phyloP scores from a whole-genome alignment of 1,140 invertebrate species.

The Aphidius ervi region DNA sequence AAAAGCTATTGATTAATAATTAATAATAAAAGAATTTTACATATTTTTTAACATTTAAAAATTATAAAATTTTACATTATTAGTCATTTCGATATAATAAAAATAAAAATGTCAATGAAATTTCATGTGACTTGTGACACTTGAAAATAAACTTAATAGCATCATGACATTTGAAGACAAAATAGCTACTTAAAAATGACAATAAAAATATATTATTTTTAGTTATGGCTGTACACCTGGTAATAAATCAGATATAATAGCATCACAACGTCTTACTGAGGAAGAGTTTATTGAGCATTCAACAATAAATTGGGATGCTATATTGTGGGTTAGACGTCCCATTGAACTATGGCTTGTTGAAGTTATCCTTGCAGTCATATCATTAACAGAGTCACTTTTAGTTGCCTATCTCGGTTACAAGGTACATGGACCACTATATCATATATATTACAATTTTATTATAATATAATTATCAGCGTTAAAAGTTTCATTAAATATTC shows the following conservation, averaged over 20 bases:
- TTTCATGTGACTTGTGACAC: too few species aligned
- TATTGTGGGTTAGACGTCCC: constrained; percentile 87
- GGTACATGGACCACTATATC: constrained; percentile 58
- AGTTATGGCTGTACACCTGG: constrained; percentile 77
- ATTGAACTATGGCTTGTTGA: constrained; percentile 85
- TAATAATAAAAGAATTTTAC: too few species aligned
- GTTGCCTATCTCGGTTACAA: constrained; percentile 96
- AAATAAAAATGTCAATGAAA: too few species aligned
- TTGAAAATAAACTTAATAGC: too few species aligned
- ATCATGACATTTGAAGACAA: too few species aligned
- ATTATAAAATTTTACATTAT: too few species aligned
- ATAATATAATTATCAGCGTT: neutral
- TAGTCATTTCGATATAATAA: too few species aligned
- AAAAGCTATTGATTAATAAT: too few species aligned
- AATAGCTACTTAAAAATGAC: too few species aligned
- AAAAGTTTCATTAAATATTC: constrained; percentile 11
- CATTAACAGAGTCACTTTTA: constrained; percentile 85
- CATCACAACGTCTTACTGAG: constrained; percentile 76
- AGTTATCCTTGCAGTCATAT: constrained; percentile 85
- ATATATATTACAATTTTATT: constrained; percentile 5
- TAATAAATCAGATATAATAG: constrained; percentile 77
- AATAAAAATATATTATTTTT: constrained; percentile 3
- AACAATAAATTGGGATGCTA: constrained; percentile 90
- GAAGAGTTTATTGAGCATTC: constrained; percentile 86
- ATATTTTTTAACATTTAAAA: too few species aligned